Percentiles rank a stretch among this genome's conserved stretches.
Conservation (phyloP, 1,140 invertebrate genomes). For the Saccostrea cuccullata region DNA sequence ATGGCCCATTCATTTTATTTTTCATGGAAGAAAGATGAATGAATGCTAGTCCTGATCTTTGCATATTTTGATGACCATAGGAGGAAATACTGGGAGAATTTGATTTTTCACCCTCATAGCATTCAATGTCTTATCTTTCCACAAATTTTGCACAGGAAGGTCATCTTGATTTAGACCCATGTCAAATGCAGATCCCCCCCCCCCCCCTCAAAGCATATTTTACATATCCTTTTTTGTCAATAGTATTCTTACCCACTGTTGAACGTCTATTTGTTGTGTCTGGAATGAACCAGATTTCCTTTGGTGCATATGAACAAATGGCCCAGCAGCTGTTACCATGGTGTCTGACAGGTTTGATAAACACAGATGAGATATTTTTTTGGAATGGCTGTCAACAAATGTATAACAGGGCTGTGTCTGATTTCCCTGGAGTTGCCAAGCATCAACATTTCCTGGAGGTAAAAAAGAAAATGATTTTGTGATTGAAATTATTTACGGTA, state of each 20-base stretch:
- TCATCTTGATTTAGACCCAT: too few species aligned
- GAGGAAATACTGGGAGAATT: too few species aligned
- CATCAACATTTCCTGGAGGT: conserved; percentile 71
- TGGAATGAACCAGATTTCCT: background rate
- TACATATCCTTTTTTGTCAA: background rate
- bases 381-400: conserved; percentile 4
- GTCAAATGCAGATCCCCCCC: background rate
- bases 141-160: too few species aligned
- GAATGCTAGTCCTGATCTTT: too few species aligned
- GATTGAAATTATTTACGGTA: too few species aligned
- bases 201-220: background rate
- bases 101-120: too few species aligned
- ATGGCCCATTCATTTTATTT: too few species aligned
- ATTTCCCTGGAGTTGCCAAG: conserved; percentile 65
- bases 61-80: too few species aligned
- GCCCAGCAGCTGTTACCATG: conserved; percentile 25
- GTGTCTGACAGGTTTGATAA: conserved; percentile 4
- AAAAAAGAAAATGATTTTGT: too few species aligned
- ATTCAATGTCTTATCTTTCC: too few species aligned
- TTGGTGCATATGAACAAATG: background rate
- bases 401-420: conserved; percentile 61
- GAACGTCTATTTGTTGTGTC: conserved; percentile 4
- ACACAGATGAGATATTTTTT: conserved; percentile 18
- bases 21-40: too few species aligned
- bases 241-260: conserved; percentile 16